Evolutionary conservation across 2,797 vertebrate genomes (phyloP), one percentile per base, ranked within the genome.

Genomic region (Bradypodion ventrale): DNA sequence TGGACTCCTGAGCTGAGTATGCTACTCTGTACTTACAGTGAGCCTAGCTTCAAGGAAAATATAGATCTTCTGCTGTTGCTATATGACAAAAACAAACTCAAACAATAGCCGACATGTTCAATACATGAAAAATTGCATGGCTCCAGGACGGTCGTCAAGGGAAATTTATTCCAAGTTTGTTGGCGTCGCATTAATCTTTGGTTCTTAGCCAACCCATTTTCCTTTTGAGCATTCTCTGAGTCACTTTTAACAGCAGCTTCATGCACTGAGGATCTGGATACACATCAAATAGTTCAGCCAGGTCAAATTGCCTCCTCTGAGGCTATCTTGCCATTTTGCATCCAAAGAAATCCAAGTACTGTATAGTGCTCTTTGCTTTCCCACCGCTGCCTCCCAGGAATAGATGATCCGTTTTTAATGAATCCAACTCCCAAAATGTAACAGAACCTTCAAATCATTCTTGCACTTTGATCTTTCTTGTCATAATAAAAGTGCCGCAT

Each of bases 91-190:
- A 87, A 88, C 10, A 2, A 78, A 74, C 35, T 73, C 68, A 83
- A 89, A 77, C 0, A 85, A 91, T 89, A 89, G 29, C n/a, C 72
- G 75, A 74, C 25, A 85, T 65, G 69, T 62, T 62, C 37, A 84
- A 44, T 5, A 37, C 0, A 0, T 72, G 85, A 89, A 77, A 42
- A 25, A 84, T 86, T 85, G 78, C 9, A 32, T 1, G 65, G 23
- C 80, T 89, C 85, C 76, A 62, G 60, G 74, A 87, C 69, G 16
- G 69, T 85, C 84, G 60, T 40, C 37, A 87, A 65, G 25, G 69
- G 4, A 37, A 77, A 46, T 80, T 49, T 35, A 42, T 85, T 84
- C 42, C 75, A 78, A 76, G 83, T 74, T 59, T 44, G 76, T 83
- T 7, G 40, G 72, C 76, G 65, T 88, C 65, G 59, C 25, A 76